Conservation (phyloP, 1,140 invertebrate species). For the Acarapis woodi region DNA sequence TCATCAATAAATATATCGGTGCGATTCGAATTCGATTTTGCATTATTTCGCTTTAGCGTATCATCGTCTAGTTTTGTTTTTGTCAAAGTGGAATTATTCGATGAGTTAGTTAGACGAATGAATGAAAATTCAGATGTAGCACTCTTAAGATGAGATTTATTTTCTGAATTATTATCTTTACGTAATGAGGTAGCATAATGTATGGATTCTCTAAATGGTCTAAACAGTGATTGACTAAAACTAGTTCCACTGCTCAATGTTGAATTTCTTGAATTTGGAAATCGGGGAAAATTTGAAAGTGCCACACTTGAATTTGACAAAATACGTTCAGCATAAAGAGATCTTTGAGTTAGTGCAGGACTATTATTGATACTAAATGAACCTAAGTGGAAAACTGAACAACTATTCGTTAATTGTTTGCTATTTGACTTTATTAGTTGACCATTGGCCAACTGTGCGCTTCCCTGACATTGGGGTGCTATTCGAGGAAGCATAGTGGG, state of each 20-base stretch:
- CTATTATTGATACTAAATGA: constrained; percentile 10
- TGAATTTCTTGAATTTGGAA: constrained; percentile 1
- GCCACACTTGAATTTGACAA: constrained; percentile 10
- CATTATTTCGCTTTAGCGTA: no score
- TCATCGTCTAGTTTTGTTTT: no score
- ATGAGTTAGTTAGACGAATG: constrained; percentile 10
- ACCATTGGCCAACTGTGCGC: not conserved
- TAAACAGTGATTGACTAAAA: not conserved
- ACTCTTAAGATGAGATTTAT: constrained; percentile 6
- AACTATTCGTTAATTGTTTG: not conserved
- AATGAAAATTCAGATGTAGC: constrained; percentile 12
- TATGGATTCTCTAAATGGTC: not conserved
- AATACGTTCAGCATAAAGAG: constrained; percentile 12
- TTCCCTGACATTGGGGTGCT: constrained; percentile 1
- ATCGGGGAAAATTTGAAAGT: no score
- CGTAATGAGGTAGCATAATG: not conserved
- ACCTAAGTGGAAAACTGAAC: constrained; percentile 4
- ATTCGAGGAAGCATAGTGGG: no score
- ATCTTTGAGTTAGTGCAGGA: constrained; percentile 11
- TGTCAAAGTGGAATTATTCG: no score
- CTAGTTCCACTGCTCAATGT: not conserved
- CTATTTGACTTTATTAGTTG: not conserved
- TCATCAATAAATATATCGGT: no score
- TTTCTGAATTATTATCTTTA: not conserved
- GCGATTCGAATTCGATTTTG: no score